Evolutionary conservation across 2,797 vertebrate species (phyloP), one percentile per base, ranked within the genome.

Genomic region (Hephaestus fuliginosus): DNA sequence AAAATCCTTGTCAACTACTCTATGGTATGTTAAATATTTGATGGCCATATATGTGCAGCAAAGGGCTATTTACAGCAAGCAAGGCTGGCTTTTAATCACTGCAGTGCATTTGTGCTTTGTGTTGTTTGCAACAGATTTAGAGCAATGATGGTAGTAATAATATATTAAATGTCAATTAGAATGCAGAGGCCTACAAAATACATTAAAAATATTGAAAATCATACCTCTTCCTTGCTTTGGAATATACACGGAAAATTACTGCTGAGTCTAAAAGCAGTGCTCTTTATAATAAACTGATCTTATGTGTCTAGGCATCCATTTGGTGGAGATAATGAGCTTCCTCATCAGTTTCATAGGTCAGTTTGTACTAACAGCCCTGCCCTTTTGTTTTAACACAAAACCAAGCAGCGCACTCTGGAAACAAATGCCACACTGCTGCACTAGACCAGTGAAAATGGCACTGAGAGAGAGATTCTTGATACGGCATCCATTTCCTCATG

Each of bases 11-110:
- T 74, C 60, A 70, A 67, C 67, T 48, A 71, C 60, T 56, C 41
- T 43, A n/a, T 44, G 4, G 25, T 49, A 36, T 83, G 73, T 67
- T 89, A 67, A 88, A 90, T 92, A 90, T 76, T 86, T 87, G 11
- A 93, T 87, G 64, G 58, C 0, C 48, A 49, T 80, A 62, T 72
- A 66, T 84, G 69, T 75, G 76, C 76, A 85, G 76, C 52, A 65
- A 72, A 80, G 39, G 66, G 46, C 64, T 69, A 74, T 91, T 89
- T 81, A 58, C 58, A 78, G 71, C 74, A 63, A 25, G 51, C 65
- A 73, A 44, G n/a, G 49, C 25, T 70, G 49, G 55, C 49, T 71
- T 79, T 86, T 78, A 64, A 77, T 90, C 71, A 61, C 81, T 78
- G 57, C 69, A 78, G 14, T 48, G 57, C 48, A 12, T 73, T 17